These are phyloP conservation scores for Oryzias woworae DNA, from an alignment of 2,113 vertebrate genomes.

Conservation along the genomic window DNA sequence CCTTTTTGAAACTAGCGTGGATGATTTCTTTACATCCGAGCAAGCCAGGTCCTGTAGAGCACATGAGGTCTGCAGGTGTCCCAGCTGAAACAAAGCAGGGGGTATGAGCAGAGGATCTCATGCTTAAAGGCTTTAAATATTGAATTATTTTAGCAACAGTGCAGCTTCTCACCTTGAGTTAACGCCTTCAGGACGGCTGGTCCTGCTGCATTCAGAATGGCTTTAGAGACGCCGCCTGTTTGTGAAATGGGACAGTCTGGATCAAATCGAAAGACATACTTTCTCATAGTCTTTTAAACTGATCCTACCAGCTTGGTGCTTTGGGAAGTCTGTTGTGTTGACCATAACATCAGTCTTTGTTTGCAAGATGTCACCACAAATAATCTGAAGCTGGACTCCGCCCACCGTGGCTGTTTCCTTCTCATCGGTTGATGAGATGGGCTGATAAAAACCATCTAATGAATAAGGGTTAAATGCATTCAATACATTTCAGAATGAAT, in stretches of 20 bases:
- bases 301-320: constrained; percentile 27
- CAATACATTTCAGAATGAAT: too few species aligned
- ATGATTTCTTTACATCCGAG: constrained; percentile 61
- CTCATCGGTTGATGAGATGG: constrained; percentile 14
- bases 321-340: constrained; percentile 60
- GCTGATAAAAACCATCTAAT: constrained; percentile 57
- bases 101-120: not conserved
- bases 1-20: constrained; percentile 11
- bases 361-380: constrained; percentile 54
- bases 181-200: constrained; percentile 34
- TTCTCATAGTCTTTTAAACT: not conserved
- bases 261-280: fast-evolving
- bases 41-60: constrained; percentile 48
- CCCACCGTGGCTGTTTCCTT: constrained; percentile 54
- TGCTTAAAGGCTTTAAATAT: not conserved
- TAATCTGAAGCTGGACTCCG: constrained; percentile 50
- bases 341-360: constrained; percentile 61
- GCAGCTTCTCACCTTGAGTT: constrained; percentile 27
- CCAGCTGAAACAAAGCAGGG: constrained; percentile 23
- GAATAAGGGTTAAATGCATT: not conserved
- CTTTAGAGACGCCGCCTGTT: constrained; percentile 57
- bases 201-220: constrained; percentile 61
- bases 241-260: not conserved
- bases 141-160: not conserved
- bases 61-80: constrained; percentile 11